Evolutionary conservation across 2,113 vertebrate species (phyloP).

Genomic region (Formicarius rufipectus): DNA sequence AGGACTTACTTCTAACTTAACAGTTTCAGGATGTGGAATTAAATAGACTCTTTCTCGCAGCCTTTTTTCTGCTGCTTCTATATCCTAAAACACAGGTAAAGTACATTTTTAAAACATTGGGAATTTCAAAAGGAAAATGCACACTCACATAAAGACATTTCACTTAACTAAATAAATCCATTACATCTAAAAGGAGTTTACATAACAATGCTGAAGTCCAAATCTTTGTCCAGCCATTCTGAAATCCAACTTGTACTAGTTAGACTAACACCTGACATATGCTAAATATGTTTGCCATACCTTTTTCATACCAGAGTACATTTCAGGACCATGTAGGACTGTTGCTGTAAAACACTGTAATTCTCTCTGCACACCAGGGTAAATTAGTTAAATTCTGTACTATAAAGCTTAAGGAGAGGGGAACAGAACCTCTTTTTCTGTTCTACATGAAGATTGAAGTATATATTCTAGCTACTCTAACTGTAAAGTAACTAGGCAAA

Average conservation of each 20-base stretch:
- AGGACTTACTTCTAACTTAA: conserved; percentile 83
- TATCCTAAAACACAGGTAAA: conserved; percentile 76
- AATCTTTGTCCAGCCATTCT: background rate
- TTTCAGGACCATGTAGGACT: background rate
- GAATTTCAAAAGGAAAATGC: background rate
- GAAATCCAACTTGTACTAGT: background rate
- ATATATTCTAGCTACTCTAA: conserved; percentile 51
- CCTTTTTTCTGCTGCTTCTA: conserved; percentile 75
- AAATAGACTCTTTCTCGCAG: conserved; percentile 63
- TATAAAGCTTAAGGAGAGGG: background rate
- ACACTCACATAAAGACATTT: background rate
- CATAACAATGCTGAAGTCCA: background rate
- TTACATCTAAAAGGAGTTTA: background rate
- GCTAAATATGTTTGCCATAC: background rate
- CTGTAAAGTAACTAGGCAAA: conserved; percentile 65
- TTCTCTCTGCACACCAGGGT: background rate
- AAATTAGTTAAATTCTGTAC: background rate
- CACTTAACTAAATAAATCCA: background rate
- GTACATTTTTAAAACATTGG: background rate
- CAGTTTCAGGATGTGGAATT: conserved; percentile 62
- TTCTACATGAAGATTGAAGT: background rate
- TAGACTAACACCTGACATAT: background rate
- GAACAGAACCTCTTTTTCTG: background rate
- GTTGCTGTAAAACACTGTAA: background rate
- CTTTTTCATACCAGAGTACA: background rate